Evolutionary conservation across 1,140 invertebrate genomes (phyloP).

Genomic region (Pseudomyrmex flavicornis): DNA sequence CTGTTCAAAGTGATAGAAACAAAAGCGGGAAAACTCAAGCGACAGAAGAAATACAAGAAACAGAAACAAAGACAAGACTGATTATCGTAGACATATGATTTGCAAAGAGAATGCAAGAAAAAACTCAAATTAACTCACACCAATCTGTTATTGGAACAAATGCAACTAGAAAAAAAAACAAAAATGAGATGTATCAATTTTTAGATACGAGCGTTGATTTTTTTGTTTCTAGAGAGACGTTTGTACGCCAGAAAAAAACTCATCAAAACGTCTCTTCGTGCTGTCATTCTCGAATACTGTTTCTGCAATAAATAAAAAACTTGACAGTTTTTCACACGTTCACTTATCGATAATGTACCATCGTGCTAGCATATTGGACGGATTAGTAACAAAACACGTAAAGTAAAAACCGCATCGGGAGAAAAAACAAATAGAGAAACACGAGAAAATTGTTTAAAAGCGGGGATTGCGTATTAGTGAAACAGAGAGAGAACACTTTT

Average conservation of each 20-base stretch:
- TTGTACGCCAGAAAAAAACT: neutral
- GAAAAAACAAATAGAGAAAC: slow-evolving; percentile 20
- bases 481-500: neutral
- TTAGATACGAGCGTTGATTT: neutral
- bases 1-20: neutral
- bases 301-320: no score
- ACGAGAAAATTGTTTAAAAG: slow-evolving; percentile 18
- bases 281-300: no score
- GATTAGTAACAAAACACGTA: slow-evolving; percentile 19
- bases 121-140: no score
- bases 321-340: no score
- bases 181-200: neutral
- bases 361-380: neutral
- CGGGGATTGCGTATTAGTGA: neutral
- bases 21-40: slow-evolving; percentile 7
- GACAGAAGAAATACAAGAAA: neutral
- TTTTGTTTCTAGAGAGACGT: neutral
- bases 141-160: neutral
- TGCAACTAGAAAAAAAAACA: neutral
- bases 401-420: neutral
- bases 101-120: no score
- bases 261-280: no score
- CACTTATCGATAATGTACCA: neutral
- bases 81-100: no score
- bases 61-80: neutral